Percentiles rank a stretch among this genome's conserved stretches.
Evolutionary conservation across 2,113 vertebrate genomes (phyloP).

Genomic region (Serinus canaria): DNA sequence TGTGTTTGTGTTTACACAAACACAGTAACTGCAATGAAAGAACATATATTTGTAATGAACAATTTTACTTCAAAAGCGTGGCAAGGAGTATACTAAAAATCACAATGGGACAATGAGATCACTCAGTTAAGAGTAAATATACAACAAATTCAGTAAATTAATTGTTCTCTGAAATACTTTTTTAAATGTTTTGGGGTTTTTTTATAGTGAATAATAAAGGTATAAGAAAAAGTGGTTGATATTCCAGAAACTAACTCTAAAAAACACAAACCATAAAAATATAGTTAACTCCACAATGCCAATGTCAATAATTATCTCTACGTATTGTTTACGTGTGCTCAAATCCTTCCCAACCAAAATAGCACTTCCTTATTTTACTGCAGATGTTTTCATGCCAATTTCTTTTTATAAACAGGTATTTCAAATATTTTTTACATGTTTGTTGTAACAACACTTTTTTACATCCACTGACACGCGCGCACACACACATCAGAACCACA

Average conservation of each 20-base stretch:
- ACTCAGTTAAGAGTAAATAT: background rate
- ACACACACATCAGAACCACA: background rate
- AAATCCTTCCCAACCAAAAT: background rate
- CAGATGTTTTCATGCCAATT: background rate
- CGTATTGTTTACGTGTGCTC: background rate
- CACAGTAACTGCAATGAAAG: background rate
- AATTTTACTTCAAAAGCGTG: background rate
- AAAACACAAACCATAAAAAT: background rate
- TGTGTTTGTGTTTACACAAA: background rate
- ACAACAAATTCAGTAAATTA: background rate
- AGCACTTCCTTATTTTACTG: background rate
- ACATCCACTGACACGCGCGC: background rate
- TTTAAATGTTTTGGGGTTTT: background rate
- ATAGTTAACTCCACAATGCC: accelerated
- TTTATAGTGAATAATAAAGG: background rate
- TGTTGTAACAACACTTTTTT: background rate
- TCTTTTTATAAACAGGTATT: background rate
- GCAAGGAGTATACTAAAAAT: background rate
- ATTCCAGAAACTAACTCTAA: background rate
- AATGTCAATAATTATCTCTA: background rate
- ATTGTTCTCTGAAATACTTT: background rate
- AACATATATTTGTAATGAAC: background rate
- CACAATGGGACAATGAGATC: background rate
- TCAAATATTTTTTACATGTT: background rate
- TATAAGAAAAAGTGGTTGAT: background rate